These are phyloP conservation scores for Phalloptychus januarius DNA, from an alignment of 2,797 vertebrate species.

Conservation along the genomic window DNA sequence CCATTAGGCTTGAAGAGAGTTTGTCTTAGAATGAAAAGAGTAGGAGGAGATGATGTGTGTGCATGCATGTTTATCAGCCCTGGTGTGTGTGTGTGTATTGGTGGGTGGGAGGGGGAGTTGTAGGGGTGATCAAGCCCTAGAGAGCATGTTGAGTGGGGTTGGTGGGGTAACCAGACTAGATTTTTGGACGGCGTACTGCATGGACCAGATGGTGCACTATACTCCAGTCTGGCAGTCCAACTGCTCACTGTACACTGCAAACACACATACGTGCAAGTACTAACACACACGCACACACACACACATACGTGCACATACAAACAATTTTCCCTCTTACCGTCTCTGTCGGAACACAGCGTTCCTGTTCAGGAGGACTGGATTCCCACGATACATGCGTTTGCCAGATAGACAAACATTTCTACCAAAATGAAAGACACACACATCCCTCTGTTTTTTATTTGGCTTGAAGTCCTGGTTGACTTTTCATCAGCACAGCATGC, in stretches of 20 bases:
- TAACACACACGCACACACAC: slow-evolving; percentile 35
- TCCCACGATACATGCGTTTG: slow-evolving; percentile 74
- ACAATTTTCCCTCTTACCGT: slow-evolving; percentile 64
- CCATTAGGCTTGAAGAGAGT: slow-evolving; percentile 71
- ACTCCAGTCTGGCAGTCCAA: slow-evolving; percentile 97
- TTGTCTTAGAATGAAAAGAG: slow-evolving; percentile 69
- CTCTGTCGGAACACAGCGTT: slow-evolving; percentile 74
- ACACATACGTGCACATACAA: slow-evolving; percentile 10
- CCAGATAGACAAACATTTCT: slow-evolving; percentile 66
- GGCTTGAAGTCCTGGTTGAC: slow-evolving; percentile 28
- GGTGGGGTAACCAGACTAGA: slow-evolving; percentile 90
- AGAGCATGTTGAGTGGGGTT: slow-evolving; percentile 78
- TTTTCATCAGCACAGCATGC: slow-evolving; percentile 16
- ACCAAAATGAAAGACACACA: slow-evolving; percentile 66
- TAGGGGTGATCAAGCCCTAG: slow-evolving; percentile 74
- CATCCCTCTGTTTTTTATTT: slow-evolving; percentile 43
- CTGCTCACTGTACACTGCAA: slow-evolving; percentile 84
- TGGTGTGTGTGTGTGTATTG: slow-evolving; percentile 15
- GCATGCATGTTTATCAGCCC: slow-evolving; percentile 44
- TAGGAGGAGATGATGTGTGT: slow-evolving; percentile 61
- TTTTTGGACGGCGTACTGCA: slow-evolving; percentile 93
- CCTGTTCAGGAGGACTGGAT: slow-evolving; percentile 69
- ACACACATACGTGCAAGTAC: slow-evolving; percentile 65
- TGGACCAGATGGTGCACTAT: slow-evolving; percentile 96
- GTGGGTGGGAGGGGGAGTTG: slow-evolving; percentile 40